Evolutionary conservation across 2,888 invertebrate genomes (phyloP), one percentile per base, ranked within the genome.

Genomic region (Melikaiella ostensackeni): DNA sequence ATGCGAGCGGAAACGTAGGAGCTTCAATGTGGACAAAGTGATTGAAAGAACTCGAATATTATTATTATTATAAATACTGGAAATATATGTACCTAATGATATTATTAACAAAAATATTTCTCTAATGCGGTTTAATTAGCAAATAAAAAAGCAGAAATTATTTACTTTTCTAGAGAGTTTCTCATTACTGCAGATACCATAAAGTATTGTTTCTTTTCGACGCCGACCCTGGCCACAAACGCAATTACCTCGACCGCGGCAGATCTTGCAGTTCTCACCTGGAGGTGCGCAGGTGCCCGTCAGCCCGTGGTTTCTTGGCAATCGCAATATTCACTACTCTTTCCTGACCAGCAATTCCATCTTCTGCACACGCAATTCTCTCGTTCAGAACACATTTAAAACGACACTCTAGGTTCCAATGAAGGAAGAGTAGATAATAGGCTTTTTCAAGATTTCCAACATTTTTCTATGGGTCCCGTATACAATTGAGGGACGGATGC

Each of bases 341-440:
- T 50, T 70, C 30, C 70, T 70, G 70, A 21, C 50, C 70, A 70
- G 50, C 30, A 70, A 70, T 70, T 70, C 50, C 70, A 70, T 70
- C 30, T 50, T 70, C 50, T 70, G 50, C 50, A 70, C 70, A 70
- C 70, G 70, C 70, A 70, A 70, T 70, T 70, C 50, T 70, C 70
- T 70, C 70, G 70, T 70, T 70, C 70, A 70, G 50, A 70, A 50
- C 50, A 50, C 50, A 70, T 70, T 70, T 70, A 55, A 70, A 70
- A 70, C 70, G 70, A 70, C 70, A 70, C 30, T 50, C 50, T 70
- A 70, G 70, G 70, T 30, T 50, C 70, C 70, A 70, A 70, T 70
- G 70, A 70, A 70, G 70, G 30, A 70, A 33, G 50, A 50, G 30
- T 50, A 70, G 50, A 50, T 70, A 70, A 70, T 70, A 50, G 50